A percentile compares a stretch with the other conserved stretches of the same genome.
These are phyloP conservation scores for Cercopithecus petaurista DNA, from an alignment of 2,797 vertebrate genomes.

Conservation along the genomic window DNA sequence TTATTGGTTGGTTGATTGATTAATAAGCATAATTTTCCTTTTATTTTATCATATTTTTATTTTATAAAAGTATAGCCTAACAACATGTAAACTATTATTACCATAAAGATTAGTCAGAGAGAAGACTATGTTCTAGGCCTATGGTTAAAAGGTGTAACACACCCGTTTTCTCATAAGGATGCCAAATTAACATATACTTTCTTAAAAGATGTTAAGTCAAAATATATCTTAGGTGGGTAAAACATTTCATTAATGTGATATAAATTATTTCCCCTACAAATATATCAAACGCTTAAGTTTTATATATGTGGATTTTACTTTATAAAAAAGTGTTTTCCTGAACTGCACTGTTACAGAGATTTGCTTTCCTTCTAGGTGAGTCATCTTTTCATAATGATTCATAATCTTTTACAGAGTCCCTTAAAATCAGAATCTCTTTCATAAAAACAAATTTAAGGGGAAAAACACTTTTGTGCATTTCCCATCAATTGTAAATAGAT, in stretches of 20 bases:
- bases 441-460: not conserved
- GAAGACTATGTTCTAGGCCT: not conserved
- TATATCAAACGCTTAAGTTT: not conserved
- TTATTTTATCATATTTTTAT: not conserved
- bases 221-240: not conserved
- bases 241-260: not conserved
- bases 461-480: constrained; percentile 15
- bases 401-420: not conserved
- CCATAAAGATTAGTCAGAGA: not conserved
- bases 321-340: not conserved
- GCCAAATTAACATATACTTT: not conserved
- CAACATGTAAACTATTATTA: not conserved
- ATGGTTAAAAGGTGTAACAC: not conserved
- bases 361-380: constrained; percentile 11
- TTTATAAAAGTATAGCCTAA: not conserved
- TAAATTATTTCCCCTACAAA: not conserved
- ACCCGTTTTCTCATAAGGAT: not conserved
- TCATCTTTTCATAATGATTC: constrained; percentile 42
- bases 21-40: not conserved
- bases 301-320: not conserved
- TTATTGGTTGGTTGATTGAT: not conserved
- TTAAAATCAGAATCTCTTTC: constrained; percentile 43
- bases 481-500: constrained; percentile 16
- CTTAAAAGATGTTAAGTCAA: not conserved
- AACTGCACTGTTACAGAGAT: not conserved